These are phyloP conservation scores for Euschistus heros DNA, from an alignment of 1,140 invertebrate species.

Conservation along the genomic window DNA sequence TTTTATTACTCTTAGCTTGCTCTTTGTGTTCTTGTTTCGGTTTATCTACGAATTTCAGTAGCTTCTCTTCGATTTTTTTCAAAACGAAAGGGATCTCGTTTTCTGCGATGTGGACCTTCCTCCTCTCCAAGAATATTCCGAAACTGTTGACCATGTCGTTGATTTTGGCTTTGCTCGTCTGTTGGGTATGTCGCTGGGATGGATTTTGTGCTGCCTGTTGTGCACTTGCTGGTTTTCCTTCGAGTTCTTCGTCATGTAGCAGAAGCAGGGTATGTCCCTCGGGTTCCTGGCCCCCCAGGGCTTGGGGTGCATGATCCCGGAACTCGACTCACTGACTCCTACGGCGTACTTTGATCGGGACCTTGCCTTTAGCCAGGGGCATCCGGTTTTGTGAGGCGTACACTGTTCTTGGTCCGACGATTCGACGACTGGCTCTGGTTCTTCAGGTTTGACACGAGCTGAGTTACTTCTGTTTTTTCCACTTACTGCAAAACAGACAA, in stretches of 20 bases:
- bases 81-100: neutral
- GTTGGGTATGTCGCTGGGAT: neutral
- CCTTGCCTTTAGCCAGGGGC: neutral
- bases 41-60: neutral
- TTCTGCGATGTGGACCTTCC: neutral
- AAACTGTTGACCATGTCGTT: neutral
- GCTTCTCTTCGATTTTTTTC: neutral
- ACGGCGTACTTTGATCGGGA: neutral
- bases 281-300: slow-evolving; percentile 20
- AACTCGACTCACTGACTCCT: neutral
- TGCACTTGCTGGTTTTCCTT: neutral
- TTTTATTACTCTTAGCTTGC: neutral
- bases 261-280: slow-evolving; percentile 13
- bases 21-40: neutral
- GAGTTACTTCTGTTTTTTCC: neutral
- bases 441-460: neutral
- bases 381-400: slow-evolving; percentile 4
- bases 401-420: neutral
- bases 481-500: neutral
- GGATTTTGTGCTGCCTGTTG: neutral
- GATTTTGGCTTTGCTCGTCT: neutral
- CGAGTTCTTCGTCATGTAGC: neutral
- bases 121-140: neutral
- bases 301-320: slow-evolving; percentile 7
- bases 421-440: neutral